A percentile compares a stretch with the other conserved stretches of the same genome.
These are phyloP conservation scores for Origma solitaria DNA, from an alignment of 2,113 vertebrate genomes.

Conservation along the genomic window DNA sequence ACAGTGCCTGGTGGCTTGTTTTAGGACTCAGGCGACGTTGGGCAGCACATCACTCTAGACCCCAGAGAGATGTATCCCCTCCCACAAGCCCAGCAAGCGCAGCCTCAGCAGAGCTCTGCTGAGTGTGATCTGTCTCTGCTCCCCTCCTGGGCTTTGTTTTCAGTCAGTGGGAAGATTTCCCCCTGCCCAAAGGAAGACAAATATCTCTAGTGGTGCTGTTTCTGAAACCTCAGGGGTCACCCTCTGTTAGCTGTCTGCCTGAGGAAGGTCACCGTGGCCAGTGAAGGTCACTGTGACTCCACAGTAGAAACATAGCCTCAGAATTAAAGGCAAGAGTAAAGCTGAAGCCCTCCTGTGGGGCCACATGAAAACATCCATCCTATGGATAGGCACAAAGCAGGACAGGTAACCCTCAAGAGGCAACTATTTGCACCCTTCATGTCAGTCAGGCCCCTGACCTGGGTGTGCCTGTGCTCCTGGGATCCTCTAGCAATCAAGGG, in stretches of 20 bases:
- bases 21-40: neutral
- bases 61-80: fast-evolving
- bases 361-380: fast-evolving
- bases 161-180: neutral
- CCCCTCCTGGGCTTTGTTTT: neutral
- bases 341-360: neutral
- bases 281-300: too few species aligned
- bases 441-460: neutral
- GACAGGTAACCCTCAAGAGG: neutral
- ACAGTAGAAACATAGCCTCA: neutral
- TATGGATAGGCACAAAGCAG: neutral
- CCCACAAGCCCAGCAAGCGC: fast-evolving
- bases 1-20: neutral
- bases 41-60: neutral
- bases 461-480: fast-evolving
- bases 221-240: neutral
- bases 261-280: neutral
- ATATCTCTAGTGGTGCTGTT: neutral
- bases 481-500: neutral
- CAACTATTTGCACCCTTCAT: neutral
- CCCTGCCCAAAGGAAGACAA: neutral
- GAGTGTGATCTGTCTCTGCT: neutral
- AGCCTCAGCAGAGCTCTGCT: neutral
- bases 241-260: neutral
- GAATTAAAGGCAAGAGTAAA: neutral